phyloP scores from a whole-genome alignment of 2,113 vertebrate species.

The Clarias gariepinus region DNA sequence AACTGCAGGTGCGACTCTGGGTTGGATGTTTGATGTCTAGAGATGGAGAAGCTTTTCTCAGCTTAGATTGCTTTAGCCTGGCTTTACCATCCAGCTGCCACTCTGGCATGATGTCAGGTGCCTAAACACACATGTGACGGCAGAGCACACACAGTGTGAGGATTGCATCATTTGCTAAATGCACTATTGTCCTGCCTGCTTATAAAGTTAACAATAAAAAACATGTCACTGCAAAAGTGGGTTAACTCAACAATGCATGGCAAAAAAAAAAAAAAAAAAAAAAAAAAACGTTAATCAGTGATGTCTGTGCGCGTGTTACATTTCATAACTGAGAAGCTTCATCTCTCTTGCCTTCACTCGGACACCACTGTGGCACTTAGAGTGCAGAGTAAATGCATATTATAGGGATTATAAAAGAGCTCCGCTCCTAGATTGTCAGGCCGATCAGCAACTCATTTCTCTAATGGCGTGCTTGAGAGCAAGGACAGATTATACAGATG shows the following conservation, averaged over 20 bases:
- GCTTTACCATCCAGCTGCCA: slow-evolving; percentile 24
- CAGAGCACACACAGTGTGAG: background rate
- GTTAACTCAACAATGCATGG: background rate
- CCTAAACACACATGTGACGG: background rate
- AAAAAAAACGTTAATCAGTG: background rate
- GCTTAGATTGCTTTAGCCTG: background rate
- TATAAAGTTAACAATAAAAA: background rate
- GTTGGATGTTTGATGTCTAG: slow-evolving; percentile 6
- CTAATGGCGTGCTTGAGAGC: slow-evolving; percentile 57
- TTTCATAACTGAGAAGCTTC: slow-evolving; percentile 16
- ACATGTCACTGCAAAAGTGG: background rate
- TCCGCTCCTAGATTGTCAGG: slow-evolving; percentile 13
- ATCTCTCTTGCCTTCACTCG: slow-evolving; percentile 8
- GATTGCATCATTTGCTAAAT: background rate
- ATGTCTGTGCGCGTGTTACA: background rate
- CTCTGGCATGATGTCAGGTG: background rate
- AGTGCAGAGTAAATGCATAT: background rate
- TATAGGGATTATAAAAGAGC: slow-evolving; percentile 39
- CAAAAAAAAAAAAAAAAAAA: background rate
- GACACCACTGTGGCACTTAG: background rate
- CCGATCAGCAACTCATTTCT: slow-evolving; percentile 53
- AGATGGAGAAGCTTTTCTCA: slow-evolving; percentile 5
- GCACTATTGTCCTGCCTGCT: background rate
- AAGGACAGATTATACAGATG: slow-evolving; percentile 55
- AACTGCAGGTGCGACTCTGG: background rate